phyloP scores from a whole-genome alignment of 2,797 vertebrate species.

The Bovichtus variegatus region DNA sequence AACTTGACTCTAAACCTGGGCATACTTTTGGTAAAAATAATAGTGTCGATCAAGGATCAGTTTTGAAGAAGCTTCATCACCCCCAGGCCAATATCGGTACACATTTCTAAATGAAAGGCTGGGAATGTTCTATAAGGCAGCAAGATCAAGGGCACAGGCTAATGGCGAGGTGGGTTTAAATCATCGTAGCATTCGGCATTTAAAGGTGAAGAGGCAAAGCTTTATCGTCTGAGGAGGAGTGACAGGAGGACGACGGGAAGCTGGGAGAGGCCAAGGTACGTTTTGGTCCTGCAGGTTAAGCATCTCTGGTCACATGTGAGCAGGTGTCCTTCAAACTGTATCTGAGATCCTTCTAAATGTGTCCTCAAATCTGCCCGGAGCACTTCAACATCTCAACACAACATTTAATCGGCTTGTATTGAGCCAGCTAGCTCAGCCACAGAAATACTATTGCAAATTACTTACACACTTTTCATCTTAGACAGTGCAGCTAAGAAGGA shows the following conservation, averaged over 20 bases:
- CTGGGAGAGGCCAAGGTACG: conserved; percentile 62
- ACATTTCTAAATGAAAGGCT: conserved; percentile 68
- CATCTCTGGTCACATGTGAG: conserved; percentile 65
- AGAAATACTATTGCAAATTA: conserved; percentile 61
- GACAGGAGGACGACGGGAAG: conserved; percentile 49
- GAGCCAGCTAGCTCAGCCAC: conserved; percentile 49
- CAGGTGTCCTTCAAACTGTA: conserved; percentile 49
- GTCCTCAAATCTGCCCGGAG: conserved; percentile 46
- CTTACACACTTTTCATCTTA: conserved; percentile 54
- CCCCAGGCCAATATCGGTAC: conserved; percentile 46
- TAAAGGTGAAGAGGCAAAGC: conserved; percentile 70
- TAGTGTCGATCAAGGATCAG: not conserved
- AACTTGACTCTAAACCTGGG: not conserved
- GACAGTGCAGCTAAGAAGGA: conserved; percentile 66
- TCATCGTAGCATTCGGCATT: conserved; percentile 71
- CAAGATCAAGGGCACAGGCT: conserved; percentile 82
- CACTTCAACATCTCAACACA: conserved; percentile 29
- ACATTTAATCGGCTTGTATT: conserved; percentile 43
- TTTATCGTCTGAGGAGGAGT: conserved; percentile 49
- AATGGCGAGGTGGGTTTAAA: conserved; percentile 67
- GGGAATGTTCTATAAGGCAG: conserved; percentile 82
- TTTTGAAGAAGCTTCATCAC: conserved; percentile 42
- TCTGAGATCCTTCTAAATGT: conserved; percentile 47
- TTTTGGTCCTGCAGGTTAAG: conserved; percentile 77
- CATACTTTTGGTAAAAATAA: conserved; percentile 8